A percentile compares a stretch with the other conserved stretches of the same genome.
These are phyloP conservation scores for Sesamia inferens DNA, from an alignment of 2,888 invertebrate genomes.

Conservation along the genomic window DNA sequence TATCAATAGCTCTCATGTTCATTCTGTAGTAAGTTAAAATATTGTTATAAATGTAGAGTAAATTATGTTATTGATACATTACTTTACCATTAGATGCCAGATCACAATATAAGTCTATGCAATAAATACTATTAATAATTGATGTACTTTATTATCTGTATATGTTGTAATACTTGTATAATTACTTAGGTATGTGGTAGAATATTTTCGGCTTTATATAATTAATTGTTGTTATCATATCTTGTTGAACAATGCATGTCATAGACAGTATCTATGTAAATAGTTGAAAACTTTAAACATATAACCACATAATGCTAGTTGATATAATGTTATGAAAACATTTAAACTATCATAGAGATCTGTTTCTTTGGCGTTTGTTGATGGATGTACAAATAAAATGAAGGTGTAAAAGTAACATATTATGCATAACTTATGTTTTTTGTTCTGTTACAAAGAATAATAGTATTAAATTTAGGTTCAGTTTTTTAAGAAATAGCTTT, in stretches of 20 bases:
- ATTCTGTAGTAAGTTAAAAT: conserved; percentile 64
- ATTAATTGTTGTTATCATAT: conserved; percentile 79
- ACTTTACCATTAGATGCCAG: conserved; percentile 70
- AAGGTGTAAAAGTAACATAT: conserved; percentile 67
- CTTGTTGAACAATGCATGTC: conserved; percentile 82
- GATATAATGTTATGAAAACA: conserved; percentile 42
- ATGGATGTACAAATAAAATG: conserved; percentile 81
- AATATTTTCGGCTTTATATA: conserved; percentile 76
- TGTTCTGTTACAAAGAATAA: conserved; percentile 33
- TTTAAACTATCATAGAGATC: conserved; percentile 66
- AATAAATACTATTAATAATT: conserved; percentile 72
- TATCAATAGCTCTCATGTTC: conserved; percentile 67
- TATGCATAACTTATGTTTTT: conserved; percentile 33
- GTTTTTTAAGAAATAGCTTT: conserved; percentile 11
- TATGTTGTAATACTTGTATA: conserved; percentile 83
- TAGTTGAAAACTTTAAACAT: conserved; percentile 69
- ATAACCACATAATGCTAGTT: conserved; percentile 59
- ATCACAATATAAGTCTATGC: conserved; percentile 74
- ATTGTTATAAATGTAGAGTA: conserved; percentile 61
- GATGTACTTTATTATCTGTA: conserved; percentile 80
- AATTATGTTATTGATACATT: conserved; percentile 47
- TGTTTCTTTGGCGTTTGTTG: conserved; percentile 75
- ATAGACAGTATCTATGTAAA: conserved; percentile 83
- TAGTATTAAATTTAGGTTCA: conserved; percentile 16
- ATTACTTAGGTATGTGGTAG: conserved; percentile 70